phyloP scores from a whole-genome alignment of 2,888 invertebrate species.

The Archips xylosteana region DNA sequence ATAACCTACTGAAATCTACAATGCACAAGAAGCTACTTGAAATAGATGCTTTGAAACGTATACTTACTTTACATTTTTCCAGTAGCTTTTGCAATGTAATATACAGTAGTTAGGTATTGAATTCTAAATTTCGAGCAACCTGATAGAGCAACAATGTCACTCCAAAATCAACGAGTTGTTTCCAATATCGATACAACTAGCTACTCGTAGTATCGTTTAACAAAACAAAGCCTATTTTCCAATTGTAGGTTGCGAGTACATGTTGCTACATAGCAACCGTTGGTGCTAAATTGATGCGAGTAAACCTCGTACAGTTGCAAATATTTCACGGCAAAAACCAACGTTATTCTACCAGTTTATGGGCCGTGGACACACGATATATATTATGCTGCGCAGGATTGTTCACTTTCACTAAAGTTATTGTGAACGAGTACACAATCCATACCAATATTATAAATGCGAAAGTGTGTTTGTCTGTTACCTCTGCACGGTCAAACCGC shows the following conservation, averaged over 20 bases:
- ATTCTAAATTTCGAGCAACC: background rate
- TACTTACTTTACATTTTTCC: too few species aligned
- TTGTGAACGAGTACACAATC: background rate
- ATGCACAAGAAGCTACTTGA: too few species aligned
- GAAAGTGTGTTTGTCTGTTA: background rate
- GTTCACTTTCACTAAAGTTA: constrained; percentile 22
- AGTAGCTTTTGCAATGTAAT: background rate
- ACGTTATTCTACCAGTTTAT: constrained; percentile 34
- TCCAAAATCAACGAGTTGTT: background rate
- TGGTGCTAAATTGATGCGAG: constrained; percentile 16
- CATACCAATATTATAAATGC: too few species aligned
- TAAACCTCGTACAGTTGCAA: constrained; percentile 14
- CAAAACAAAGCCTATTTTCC: constrained; percentile 4
- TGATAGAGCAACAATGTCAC: background rate
- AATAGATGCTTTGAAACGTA: too few species aligned
- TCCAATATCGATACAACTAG: background rate
- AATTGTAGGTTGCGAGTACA: background rate
- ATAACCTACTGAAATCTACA: too few species aligned
- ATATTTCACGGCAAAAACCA: constrained; percentile 35
- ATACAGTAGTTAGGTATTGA: background rate
- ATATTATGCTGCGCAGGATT: constrained; percentile 18
- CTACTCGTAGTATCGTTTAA: background rate
- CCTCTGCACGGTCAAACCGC: too few species aligned
- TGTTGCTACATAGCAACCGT: constrained; percentile 16
- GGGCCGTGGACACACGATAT: constrained; percentile 26